Evolutionary conservation across 53 echinoderm and acorn worm species (phyloP).

Genomic region (Apostichopus leukothele): DNA sequence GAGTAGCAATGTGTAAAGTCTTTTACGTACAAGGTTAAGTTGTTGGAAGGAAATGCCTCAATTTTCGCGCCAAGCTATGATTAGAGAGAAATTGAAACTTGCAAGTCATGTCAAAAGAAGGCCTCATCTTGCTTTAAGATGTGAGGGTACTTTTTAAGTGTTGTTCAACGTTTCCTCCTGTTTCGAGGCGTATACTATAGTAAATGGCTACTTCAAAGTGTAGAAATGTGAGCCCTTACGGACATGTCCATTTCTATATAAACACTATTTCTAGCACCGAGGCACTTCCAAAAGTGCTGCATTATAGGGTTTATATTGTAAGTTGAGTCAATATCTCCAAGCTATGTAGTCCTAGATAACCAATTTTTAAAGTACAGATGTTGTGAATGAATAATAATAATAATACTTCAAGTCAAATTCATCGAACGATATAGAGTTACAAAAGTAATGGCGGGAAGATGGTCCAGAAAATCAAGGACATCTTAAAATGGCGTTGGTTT

Average conservation of each 20-base stretch:
- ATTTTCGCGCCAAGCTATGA: not conserved
- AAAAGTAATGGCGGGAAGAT: not conserved
- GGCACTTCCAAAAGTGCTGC: not conserved
- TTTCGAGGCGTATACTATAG: not conserved
- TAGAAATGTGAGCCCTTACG: not conserved
- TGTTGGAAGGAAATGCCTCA: not conserved
- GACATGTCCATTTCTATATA: not conserved
- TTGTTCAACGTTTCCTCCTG: not conserved
- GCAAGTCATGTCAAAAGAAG: not conserved
- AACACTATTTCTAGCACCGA: not conserved
- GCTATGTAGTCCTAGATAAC: not conserved
- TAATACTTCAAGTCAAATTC: not conserved
- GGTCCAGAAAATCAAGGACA: not conserved
- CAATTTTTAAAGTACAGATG: not conserved
- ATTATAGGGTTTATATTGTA: not conserved
- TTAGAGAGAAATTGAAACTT: slow-evolving; percentile 33
- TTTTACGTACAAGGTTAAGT: slow-evolving; percentile 24
- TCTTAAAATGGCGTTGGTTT: not conserved
- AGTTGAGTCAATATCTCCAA: not conserved
- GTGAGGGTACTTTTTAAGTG: slow-evolving; percentile 25
- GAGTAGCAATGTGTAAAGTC: slow-evolving; percentile 21
- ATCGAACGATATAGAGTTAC: not conserved
- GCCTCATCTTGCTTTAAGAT: slow-evolving; percentile 18
- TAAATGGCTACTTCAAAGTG: not conserved
- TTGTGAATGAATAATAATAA: not conserved